Base-by-base conservation (phyloP, 2,888 invertebrate genomes). In the Drosophila stalkeri region DNA sequence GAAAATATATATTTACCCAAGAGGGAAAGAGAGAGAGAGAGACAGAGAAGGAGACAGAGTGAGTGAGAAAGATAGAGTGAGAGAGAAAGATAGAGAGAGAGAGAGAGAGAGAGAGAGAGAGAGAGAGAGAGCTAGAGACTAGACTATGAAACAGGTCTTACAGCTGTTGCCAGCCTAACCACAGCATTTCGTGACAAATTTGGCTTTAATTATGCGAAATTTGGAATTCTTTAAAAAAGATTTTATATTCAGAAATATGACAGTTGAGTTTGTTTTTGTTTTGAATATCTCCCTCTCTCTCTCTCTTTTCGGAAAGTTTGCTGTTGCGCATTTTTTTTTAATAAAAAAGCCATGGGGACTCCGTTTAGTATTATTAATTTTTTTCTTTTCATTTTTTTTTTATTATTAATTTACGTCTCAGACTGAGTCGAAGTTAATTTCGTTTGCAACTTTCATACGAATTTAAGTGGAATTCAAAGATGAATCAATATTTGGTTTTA, bases 331-430 rank as follows among this genome's bases (percentile, higher is more conserved):
- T 69, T 64, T 78, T 71, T 60, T 65, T 46, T n/a, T 20, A 60
- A 44, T 44, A 51, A 71, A 74, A 82, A 69, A 27, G 16, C 75
- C 75, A 87, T 64, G 75, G 85, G 87, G 77, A 80, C 72, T 77
- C 72, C 69, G 76, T 39, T 81, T 43, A 69, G 56, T 51, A 60
- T 59, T 68, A 64, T 54, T 64, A 64, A 39, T 55, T 16, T 11
- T 3, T 43, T 56, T 44, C 23, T 66, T 46, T 64, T 63, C 77
- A 44, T 81, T 37, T 51, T 67, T 56, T 66, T 64, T 86, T 84
- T 68, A 80, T 77, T 86, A 82, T 76, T 72, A 72, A 84, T 84
- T 86, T 86, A 72, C 89, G 88, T 57, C 81, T 89, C 77, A 76
- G 66, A 63, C 68, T 64, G 56, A 47, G 37, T 39, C 46, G 59